Evolutionary conservation across 2,113 vertebrate species (phyloP).

Genomic region (Hippolais icterina): DNA sequence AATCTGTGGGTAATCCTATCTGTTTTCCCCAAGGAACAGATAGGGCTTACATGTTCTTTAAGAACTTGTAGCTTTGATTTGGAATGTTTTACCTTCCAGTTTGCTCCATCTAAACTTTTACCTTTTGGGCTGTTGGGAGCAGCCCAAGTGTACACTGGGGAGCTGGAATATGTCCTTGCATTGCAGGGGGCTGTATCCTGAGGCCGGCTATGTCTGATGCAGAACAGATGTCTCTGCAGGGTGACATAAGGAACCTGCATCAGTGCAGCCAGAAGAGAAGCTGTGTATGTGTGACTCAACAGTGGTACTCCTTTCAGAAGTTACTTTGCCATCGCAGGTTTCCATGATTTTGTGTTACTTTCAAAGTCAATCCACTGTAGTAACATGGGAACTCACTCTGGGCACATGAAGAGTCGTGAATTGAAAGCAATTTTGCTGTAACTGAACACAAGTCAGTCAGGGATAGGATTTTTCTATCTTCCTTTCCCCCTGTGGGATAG

Average conservation of each 20-base stretch:
- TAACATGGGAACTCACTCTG: background rate
- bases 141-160: background rate
- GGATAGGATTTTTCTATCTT: background rate
- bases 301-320: background rate
- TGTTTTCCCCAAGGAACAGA: background rate
- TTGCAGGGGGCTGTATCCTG: background rate
- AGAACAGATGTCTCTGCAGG: background rate
- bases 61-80: background rate
- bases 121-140: background rate
- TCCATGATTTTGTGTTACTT: background rate
- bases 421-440: background rate
- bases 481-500: background rate
- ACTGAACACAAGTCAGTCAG: background rate
- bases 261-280: background rate
- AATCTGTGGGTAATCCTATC: background rate
- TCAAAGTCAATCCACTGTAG: background rate
- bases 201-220: background rate
- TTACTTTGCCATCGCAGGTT: background rate
- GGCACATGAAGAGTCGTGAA: background rate
- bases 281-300: background rate
- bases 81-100: background rate
- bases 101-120: background rate
- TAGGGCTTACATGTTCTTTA: background rate
- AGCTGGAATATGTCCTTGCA: rapidly evolving
- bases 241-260: background rate